A percentile compares a stretch with the other conserved stretches of the same genome.
phyloP scores from a whole-genome alignment of 2,888 invertebrate genomes.

The Meiosimyza decipiens region DNA sequence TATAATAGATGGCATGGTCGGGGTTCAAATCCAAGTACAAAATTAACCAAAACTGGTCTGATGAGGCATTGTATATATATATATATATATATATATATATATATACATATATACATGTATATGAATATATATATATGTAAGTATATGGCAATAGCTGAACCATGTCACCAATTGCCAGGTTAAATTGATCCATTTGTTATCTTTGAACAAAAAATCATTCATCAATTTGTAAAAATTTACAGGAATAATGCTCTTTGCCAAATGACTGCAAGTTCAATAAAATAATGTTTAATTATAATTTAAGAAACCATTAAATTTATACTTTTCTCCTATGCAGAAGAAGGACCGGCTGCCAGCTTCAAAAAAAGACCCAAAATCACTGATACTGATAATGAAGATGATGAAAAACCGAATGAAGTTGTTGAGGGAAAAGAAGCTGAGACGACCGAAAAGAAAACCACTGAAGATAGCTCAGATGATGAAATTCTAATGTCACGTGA shows the following conservation, averaged over 20 bases:
- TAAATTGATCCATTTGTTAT: neutral
- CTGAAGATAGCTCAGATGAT: slow-evolving; percentile 70
- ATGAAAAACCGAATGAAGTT: slow-evolving; percentile 51
- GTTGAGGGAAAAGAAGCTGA: slow-evolving; percentile 49
- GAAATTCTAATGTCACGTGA: slow-evolving; percentile 66
- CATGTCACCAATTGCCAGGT: too few species aligned
- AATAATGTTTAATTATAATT: neutral
- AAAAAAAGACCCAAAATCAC: slow-evolving; percentile 69
- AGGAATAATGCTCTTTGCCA: too few species aligned
- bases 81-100: too few species aligned
- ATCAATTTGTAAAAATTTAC: too few species aligned
- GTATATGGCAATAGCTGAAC: too few species aligned
- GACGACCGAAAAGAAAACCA: slow-evolving; percentile 49
- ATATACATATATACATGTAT: too few species aligned
- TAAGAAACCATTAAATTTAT: neutral
- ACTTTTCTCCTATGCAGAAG: slow-evolving; percentile 42
- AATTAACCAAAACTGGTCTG: neutral
- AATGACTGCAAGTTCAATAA: too few species aligned
- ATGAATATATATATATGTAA: too few species aligned
- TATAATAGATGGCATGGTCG: too few species aligned
- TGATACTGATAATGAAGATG: slow-evolving; percentile 71
- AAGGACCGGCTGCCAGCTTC: slow-evolving; percentile 47
- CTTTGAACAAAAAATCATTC: neutral
- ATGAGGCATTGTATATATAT: too few species aligned
- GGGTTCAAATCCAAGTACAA: too few species aligned